A percentile compares a stretch with the other conserved stretches of the same genome.
These are phyloP conservation scores for Enteromius argenteus DNA, from an alignment of 2,797 vertebrate species.

Conservation along the genomic window DNA sequence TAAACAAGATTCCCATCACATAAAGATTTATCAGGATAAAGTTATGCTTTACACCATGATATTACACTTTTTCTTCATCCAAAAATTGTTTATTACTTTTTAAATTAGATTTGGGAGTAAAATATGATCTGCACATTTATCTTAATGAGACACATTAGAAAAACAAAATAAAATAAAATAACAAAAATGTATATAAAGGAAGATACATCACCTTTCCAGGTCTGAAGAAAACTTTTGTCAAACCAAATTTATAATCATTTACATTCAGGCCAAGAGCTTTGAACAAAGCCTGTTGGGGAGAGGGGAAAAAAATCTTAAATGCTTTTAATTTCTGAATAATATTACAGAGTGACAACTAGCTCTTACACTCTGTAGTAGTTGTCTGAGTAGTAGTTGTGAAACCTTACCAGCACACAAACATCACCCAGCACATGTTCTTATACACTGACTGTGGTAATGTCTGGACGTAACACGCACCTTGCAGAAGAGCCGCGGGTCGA, in stretches of 20 bases:
- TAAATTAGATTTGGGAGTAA: neutral
- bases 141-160: neutral
- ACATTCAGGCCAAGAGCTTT: conserved; percentile 96
- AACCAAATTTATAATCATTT: conserved; percentile 96
- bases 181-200: neutral
- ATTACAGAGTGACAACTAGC: neutral
- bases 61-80: neutral
- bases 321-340: neutral
- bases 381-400: neutral
- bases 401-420: neutral
- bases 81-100: neutral
- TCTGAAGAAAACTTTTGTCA: conserved; percentile 96
- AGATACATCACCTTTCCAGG: conserved; percentile 90
- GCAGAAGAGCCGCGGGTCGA: conserved; percentile 96
- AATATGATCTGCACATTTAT: neutral
- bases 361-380: neutral
- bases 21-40: neutral
- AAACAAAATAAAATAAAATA: neutral
- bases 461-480: conserved; percentile 78
- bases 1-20: neutral
- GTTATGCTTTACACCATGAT: too few relatives aligned
- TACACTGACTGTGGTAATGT: neutral
- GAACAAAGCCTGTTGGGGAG: conserved; percentile 89
- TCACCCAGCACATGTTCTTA: neutral
- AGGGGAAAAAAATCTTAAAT: neutral